Evolutionary conservation across 2,797 vertebrate genomes (phyloP).

Genomic region (Hoplostethus atlanticus): DNA sequence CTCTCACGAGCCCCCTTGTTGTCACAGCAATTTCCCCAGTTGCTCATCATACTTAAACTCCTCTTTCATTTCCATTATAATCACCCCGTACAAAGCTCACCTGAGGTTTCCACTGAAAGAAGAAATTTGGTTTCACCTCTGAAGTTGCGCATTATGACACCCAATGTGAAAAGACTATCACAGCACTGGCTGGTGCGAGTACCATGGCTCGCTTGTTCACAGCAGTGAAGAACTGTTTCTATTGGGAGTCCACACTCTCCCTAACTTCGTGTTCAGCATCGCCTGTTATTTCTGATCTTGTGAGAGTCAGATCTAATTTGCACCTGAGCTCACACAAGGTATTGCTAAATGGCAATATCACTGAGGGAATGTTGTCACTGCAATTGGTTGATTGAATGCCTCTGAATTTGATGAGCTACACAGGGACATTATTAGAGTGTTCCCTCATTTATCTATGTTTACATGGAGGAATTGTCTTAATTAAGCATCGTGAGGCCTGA

Average conservation of each 20-base stretch:
- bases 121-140: conserved; percentile 65
- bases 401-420: conserved; percentile 54
- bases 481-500: conserved; percentile 71
- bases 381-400: conserved; percentile 67
- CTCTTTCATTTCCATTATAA: conserved; percentile 82
- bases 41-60: conserved; percentile 84
- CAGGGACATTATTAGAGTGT: conserved; percentile 50
- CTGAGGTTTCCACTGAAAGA: conserved; percentile 76
- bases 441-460: conserved; percentile 69
- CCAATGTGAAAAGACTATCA: conserved; percentile 53
- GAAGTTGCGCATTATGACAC: conserved; percentile 57
- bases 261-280: conserved; percentile 32
- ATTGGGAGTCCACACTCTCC: conserved; percentile 33
- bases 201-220: conserved; percentile 31
- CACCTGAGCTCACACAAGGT: conserved; percentile 59
- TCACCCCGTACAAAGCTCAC: conserved; percentile 77
- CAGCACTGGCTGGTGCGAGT: conserved; percentile 37
- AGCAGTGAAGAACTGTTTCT: conserved; percentile 36
- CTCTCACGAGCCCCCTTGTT: conserved; percentile 79
- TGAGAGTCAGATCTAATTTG: conserved; percentile 66
- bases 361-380: conserved; percentile 47
- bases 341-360: conserved; percentile 59
- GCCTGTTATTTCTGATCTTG: conserved; percentile 49
- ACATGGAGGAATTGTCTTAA: conserved; percentile 74
- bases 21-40: conserved; percentile 83